Conservation (phyloP, 2,113 vertebrate species). For the Cyanocitta stelleri region DNA sequence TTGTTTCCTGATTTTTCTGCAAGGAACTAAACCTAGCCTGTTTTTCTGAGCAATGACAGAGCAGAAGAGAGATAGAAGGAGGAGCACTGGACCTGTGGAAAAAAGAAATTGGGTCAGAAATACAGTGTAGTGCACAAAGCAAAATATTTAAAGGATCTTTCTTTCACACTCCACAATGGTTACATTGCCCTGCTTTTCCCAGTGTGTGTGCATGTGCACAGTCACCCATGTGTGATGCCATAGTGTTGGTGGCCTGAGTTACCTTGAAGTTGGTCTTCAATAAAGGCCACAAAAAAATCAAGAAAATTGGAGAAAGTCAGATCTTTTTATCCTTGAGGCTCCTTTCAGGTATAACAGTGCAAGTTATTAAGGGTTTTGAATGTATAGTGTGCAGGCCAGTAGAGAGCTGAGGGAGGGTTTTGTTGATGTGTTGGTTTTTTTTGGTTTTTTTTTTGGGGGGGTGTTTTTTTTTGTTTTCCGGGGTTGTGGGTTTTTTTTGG, state of each 20-base stretch:
- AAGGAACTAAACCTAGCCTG: neutral
- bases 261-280: neutral
- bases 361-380: neutral
- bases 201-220: too few relatives aligned
- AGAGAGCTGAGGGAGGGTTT: neutral
- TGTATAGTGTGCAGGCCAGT: rapidly evolving
- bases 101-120: neutral
- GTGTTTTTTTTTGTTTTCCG: neutral
- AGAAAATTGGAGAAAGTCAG: neutral
- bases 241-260: neutral
- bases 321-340: neutral
- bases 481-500: neutral
- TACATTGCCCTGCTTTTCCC: neutral
- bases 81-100: neutral
- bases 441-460: neutral
- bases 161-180: rapidly evolving
- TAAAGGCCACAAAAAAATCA: neutral
- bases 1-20: neutral
- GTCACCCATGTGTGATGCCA: neutral
- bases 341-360: neutral
- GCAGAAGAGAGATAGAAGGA: neutral
- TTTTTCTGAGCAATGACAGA: neutral
- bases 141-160: neutral
- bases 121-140: neutral
- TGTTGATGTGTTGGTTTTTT: neutral